A percentile compares a stretch with the other conserved stretches of the same genome.
phyloP scores from a whole-genome alignment of 2,797 vertebrate genomes.

The Petrocephalus schoutedeni region DNA sequence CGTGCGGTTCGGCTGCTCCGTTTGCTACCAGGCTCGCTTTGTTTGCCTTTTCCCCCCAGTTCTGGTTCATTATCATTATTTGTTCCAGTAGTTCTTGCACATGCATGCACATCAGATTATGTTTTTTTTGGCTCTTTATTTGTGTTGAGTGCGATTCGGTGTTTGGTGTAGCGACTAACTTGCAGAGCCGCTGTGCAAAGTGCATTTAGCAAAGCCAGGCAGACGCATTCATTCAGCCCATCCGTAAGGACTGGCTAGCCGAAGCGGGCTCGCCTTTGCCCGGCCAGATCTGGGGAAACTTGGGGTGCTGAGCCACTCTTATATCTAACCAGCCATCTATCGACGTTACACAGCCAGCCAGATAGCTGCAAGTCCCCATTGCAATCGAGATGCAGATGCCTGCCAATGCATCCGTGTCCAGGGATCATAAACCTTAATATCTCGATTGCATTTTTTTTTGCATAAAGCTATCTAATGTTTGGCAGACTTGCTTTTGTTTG shows the following conservation, averaged over 20 bases:
- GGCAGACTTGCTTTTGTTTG: not conserved
- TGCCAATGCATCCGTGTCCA: constrained; percentile 7
- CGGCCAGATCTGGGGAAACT: not conserved
- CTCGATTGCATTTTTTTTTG: not conserved
- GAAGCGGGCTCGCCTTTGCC: not conserved
- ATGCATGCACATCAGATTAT: not conserved
- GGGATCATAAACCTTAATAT: constrained; percentile 3
- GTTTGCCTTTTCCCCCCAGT: not conserved
- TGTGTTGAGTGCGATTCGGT: not conserved
- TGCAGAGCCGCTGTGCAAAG: not conserved
- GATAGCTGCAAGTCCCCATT: not conserved
- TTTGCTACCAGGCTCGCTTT: not conserved
- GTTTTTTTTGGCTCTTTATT: not conserved
- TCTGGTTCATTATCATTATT: not conserved
- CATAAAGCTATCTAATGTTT: constrained; percentile 7
- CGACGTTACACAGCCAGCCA: not conserved
- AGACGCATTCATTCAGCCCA: not conserved
- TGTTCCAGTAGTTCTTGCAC: not conserved
- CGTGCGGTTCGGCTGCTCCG: not conserved
- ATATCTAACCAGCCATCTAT: not conserved
- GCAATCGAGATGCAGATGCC: not conserved
- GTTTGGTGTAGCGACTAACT: not conserved
- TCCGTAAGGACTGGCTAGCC: not conserved
- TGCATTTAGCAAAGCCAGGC: not conserved
- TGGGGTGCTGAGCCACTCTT: not conserved